Percentiles rank a stretch among this genome's conserved stretches.
Evolutionary conservation across 2,797 vertebrate species (phyloP).

Genomic region (Falco biarmicus): DNA sequence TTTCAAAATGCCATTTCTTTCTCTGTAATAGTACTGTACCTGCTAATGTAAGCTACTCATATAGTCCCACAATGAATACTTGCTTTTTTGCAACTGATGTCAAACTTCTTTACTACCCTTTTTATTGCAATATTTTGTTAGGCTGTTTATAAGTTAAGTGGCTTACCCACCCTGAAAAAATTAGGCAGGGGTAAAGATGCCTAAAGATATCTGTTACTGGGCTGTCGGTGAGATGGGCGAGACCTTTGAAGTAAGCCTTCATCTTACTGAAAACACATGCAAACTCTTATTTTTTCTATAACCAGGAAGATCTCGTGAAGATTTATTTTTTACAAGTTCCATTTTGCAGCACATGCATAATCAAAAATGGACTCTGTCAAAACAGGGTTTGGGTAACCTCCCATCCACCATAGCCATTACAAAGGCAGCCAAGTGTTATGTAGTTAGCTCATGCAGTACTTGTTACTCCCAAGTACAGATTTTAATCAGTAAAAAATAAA

Average conservation of each 20-base stretch:
- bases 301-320: background rate
- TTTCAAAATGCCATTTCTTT: background rate
- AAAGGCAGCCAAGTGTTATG: slow-evolving; percentile 60
- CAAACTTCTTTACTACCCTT: background rate
- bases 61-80: background rate
- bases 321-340: background rate
- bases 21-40: background rate
- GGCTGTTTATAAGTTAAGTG: background rate
- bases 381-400: slow-evolving; percentile 55
- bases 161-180: background rate
- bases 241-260: background rate
- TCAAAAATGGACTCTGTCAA: slow-evolving; percentile 21
- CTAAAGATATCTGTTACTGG: background rate
- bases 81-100: background rate
- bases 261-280: background rate
- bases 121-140: background rate
- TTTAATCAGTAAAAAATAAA: slow-evolving; percentile 71
- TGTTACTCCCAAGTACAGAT: slow-evolving; percentile 60
- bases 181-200: background rate
- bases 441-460: slow-evolving; percentile 54
- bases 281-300: background rate
- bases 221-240: background rate
- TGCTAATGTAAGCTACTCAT: background rate
- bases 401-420: slow-evolving; percentile 24
- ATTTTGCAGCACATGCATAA: background rate